A percentile compares a stretch with the other conserved stretches of the same genome.
Evolutionary conservation across 2,113 vertebrate species (phyloP).

Genomic region (Columba livia): DNA sequence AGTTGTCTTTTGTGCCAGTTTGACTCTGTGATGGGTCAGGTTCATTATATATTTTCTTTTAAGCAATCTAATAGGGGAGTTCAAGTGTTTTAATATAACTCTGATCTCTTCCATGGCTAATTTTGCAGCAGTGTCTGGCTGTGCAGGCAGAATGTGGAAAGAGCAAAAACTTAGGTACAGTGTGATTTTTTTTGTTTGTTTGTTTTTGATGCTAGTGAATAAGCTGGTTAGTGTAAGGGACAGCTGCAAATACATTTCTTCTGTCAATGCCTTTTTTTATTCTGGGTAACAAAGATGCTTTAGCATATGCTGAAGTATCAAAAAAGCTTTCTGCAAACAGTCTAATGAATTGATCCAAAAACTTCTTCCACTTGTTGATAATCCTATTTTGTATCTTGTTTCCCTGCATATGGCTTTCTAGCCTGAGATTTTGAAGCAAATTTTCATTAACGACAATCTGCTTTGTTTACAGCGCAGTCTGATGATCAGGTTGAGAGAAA

Average conservation of each 20-base stretch:
- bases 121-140: neutral
- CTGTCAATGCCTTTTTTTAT: neutral
- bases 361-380: neutral
- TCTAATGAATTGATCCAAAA: neutral
- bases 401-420: neutral
- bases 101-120: neutral
- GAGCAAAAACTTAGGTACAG: neutral
- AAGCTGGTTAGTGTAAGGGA: neutral
- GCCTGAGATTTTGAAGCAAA: neutral
- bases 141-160: neutral
- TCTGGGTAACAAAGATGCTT: neutral
- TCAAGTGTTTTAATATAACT: neutral
- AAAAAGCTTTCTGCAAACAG: neutral
- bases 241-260: neutral
- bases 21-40: neutral
- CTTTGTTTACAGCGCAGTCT: slow-evolving; percentile 23
- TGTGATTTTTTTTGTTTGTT: neutral
- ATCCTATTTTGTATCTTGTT: neutral
- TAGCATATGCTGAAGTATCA: neutral
- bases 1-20: neutral
- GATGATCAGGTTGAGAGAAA: neutral
- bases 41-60: neutral
- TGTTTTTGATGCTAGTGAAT: neutral
- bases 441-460: neutral
- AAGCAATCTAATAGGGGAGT: neutral